Percentiles rank a stretch among this genome's conserved stretches.
Evolutionary conservation across 2,113 vertebrate genomes (phyloP).

Genomic region (Paradisaea rubra): DNA sequence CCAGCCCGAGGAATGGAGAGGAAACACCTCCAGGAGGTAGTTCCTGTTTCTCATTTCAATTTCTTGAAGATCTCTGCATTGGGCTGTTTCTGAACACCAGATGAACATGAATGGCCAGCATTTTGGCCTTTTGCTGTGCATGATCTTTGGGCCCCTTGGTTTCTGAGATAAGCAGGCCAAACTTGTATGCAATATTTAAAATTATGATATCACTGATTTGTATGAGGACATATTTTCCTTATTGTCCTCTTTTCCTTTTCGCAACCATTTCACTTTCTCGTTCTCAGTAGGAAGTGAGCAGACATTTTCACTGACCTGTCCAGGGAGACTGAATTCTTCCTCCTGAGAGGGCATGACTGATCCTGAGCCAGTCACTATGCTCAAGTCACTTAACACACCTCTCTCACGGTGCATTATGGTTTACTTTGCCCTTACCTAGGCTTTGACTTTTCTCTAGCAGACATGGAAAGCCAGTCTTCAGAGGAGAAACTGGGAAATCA

Average conservation of each 20-base stretch:
- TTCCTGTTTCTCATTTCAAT: not conserved
- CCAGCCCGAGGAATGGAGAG: not conserved
- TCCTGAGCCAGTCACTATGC: not conserved
- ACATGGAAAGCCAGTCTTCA: not conserved
- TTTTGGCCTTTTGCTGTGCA: not conserved
- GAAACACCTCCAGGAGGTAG: not conserved
- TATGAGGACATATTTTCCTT: not conserved
- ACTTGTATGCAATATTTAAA: not conserved
- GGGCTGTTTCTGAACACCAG: not conserved
- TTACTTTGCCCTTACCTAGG: not conserved
- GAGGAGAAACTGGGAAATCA: not conserved
- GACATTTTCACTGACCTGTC: not conserved
- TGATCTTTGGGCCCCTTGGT: not conserved
- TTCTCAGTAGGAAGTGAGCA: not conserved
- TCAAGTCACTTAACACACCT: not conserved
- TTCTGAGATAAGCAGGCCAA: not conserved
- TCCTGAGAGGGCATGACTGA: not conserved
- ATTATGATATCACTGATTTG: not conserved
- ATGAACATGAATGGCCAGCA: accelerated
- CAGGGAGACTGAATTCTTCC: not conserved
- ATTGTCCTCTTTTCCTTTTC: not conserved
- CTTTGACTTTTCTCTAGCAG: not conserved
- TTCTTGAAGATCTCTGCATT: not conserved
- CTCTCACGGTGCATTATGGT: not conserved
- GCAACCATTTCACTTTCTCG: not conserved